phyloP scores from a whole-genome alignment of 2,113 vertebrate species.

The Alaudala cheleensis region DNA sequence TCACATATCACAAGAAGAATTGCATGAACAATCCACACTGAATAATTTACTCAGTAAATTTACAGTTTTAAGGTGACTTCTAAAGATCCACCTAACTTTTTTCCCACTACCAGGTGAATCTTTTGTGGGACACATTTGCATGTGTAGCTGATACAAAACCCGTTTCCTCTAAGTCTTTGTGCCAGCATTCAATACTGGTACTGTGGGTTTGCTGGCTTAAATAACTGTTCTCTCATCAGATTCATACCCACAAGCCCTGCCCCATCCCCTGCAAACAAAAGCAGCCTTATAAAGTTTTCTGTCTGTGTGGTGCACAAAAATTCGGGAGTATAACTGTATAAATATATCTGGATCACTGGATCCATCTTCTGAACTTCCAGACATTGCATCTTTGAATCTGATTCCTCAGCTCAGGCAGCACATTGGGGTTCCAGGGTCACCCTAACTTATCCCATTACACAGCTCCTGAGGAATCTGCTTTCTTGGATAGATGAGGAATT shows the following conservation, averaged over 20 bases:
- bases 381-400: background rate
- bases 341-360: background rate
- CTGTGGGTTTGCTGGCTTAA: background rate
- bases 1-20: background rate
- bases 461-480: background rate
- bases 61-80: slow-evolving; percentile 24
- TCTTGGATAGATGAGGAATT: background rate
- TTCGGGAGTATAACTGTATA: background rate
- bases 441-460: background rate
- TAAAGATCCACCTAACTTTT: background rate
- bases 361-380: background rate
- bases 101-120: background rate
- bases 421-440: fast-evolving
- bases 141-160: background rate
- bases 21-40: background rate
- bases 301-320: background rate
- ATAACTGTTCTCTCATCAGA: background rate
- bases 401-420: background rate
- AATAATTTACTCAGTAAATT: slow-evolving; percentile 28
- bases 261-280: background rate
- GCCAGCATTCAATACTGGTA: background rate
- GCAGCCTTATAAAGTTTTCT: background rate
- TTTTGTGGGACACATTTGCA: background rate
- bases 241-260: background rate
- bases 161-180: background rate